These are phyloP conservation scores for Actinia equina DNA, from an alignment of 64 coral and sea anemone species.

Conservation along the genomic window DNA sequence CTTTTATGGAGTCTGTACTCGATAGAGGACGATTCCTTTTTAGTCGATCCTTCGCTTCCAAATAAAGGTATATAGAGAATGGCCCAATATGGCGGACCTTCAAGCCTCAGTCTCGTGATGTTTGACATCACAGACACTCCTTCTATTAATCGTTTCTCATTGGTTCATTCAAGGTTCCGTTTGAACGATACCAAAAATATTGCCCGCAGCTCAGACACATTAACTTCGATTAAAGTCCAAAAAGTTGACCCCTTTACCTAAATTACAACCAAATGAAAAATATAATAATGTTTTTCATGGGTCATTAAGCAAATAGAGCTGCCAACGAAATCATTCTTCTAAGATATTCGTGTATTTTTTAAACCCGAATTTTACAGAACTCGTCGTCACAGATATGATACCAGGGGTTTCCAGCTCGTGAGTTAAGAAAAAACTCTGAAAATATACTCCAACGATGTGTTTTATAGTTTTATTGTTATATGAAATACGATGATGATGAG, in stretches of 20 bases:
- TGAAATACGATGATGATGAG: neutral
- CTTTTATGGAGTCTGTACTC: slow-evolving; percentile 82
- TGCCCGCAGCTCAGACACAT: neutral
- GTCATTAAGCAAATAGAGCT: neutral
- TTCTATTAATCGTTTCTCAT: neutral
- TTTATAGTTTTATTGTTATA: neutral
- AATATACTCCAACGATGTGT: too few species aligned
- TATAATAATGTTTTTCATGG: neutral
- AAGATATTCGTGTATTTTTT: neutral
- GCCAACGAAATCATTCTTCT: neutral
- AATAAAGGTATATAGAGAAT: slow-evolving; percentile 48
- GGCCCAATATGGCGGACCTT: slow-evolving; percentile 80
- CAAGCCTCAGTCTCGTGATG: neutral
- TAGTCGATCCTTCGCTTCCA: slow-evolving; percentile 59
- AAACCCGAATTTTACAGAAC: too few species aligned
- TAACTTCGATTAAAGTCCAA: neutral
- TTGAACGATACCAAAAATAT: slow-evolving; percentile 14
- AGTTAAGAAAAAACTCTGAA: too few species aligned
- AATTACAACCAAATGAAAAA: neutral
- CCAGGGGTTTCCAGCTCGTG: too few species aligned
- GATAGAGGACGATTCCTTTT: slow-evolving; percentile 64
- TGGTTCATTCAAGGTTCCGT: neutral
- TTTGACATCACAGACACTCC: slow-evolving; percentile 26
- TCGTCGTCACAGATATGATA: too few species aligned
- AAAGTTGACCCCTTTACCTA: neutral